Evolutionary conservation across 2,113 vertebrate species (phyloP).

Genomic region (Eulemur macaco): DNA sequence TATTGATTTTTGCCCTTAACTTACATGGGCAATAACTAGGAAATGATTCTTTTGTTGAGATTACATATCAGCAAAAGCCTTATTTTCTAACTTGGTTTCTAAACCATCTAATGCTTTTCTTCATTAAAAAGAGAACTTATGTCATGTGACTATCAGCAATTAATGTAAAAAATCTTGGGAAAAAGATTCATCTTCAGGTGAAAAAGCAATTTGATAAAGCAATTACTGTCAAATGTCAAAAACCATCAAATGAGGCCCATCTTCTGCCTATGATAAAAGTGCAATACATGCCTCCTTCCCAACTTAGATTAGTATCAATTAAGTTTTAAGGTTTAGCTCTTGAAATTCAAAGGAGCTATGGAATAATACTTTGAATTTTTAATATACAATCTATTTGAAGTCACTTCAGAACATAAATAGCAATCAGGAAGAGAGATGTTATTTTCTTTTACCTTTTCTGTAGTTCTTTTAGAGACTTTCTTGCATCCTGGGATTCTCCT

Average conservation of each 20-base stretch:
- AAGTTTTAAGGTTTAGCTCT: conserved; percentile 42
- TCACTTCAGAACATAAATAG: conserved; percentile 19
- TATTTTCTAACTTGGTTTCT: background rate
- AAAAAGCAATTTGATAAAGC: conserved; percentile 55
- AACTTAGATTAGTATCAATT: conserved; percentile 36
- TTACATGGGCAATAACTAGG: background rate
- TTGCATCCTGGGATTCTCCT: background rate
- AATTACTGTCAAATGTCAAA: conserved; percentile 62
- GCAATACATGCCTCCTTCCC: background rate
- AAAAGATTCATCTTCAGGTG: conserved; percentile 37
- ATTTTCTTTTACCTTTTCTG: background rate
- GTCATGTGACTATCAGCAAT: background rate
- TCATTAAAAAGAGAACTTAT: conserved; percentile 1
- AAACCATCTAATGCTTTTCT: background rate
- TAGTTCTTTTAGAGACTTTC: conserved; percentile 10
- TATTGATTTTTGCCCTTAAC: background rate
- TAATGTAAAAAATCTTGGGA: conserved; percentile 27
- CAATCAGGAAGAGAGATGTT: background rate
- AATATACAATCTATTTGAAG: conserved; percentile 29
- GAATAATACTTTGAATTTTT: conserved; percentile 54
- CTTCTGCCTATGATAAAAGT: conserved; percentile 34
- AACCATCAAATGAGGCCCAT: conserved; percentile 18
- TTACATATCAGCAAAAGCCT: background rate
- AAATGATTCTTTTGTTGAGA: background rate
- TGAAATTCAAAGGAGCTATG: conserved; percentile 44